A percentile compares a stretch with the other conserved stretches of the same genome.
Conservation (phyloP, 2,797 vertebrate genomes). For the Echeneis naucrates region DNA sequence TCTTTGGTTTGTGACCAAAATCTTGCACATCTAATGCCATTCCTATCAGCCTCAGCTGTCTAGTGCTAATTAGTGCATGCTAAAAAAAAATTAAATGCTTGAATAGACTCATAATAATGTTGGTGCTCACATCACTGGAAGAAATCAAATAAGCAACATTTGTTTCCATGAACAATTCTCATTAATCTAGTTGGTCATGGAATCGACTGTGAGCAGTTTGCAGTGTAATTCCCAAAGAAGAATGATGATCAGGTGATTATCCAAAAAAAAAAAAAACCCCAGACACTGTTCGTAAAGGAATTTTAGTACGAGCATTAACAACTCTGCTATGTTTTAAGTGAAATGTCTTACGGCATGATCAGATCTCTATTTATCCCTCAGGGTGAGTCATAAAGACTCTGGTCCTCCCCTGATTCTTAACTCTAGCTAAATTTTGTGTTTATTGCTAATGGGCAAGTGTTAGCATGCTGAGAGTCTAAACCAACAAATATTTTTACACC, state of each 20-base stretch:
- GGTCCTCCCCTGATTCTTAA: background rate
- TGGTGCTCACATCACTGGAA: background rate
- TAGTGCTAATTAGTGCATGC: background rate
- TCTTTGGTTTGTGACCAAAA: background rate
- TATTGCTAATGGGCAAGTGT: background rate
- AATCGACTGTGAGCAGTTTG: background rate
- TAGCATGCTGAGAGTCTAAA: background rate
- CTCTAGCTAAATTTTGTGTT: background rate
- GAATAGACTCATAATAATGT: background rate
- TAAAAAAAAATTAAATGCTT: background rate
- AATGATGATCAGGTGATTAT: background rate
- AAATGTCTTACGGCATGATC: no score
- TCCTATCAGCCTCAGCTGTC: background rate
- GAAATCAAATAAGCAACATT: background rate
- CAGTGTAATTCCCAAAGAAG: background rate
- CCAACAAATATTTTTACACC: background rate
- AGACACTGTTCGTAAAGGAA: background rate
- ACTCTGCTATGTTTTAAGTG: no score
- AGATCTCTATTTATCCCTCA: background rate
- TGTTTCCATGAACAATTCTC: background rate
- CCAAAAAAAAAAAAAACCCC: no score
- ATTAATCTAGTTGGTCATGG: background rate
- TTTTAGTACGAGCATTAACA: background rate
- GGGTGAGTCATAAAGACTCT: no score
- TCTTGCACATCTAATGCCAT: background rate